These are phyloP conservation scores for Pogoniulus pusillus DNA, from an alignment of 2,797 vertebrate genomes.

Conservation along the genomic window DNA sequence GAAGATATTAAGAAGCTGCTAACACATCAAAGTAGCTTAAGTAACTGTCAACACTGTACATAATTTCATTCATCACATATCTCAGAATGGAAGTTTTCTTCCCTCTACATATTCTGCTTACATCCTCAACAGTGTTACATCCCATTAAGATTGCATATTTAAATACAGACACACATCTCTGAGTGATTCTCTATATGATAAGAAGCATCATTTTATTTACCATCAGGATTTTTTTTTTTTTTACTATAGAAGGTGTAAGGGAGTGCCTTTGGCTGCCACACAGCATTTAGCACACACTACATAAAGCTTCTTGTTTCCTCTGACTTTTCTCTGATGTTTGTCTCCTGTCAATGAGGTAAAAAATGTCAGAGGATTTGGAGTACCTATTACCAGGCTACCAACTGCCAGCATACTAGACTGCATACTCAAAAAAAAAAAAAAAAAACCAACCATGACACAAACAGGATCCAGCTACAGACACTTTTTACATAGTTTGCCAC, in stretches of 20 bases:
- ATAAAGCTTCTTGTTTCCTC: fast-evolving
- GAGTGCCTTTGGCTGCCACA: neutral
- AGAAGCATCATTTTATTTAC: neutral
- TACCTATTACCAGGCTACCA: neutral
- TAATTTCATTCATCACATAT: neutral
- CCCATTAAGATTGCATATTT: neutral
- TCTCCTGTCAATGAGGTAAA: neutral
- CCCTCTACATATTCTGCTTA: neutral
- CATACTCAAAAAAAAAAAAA: neutral
- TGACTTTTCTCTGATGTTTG: neutral
- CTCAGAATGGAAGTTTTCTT: neutral
- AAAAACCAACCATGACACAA: neutral
- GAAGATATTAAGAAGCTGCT: neutral
- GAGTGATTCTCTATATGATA: neutral
- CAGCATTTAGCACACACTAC: neutral
- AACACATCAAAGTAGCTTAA: neutral
- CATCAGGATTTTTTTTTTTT: neutral
- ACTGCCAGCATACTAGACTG: neutral
- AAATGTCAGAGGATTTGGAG: neutral
- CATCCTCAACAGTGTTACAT: neutral
- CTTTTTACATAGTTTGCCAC: too few relatives aligned
- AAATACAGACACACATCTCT: neutral
- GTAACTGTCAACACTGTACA: neutral
- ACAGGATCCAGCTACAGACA: neutral
- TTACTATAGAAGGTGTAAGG: neutral